Evolutionary conservation across 1,140 invertebrate genomes (phyloP).

Genomic region (Achatina immaculata): DNA sequence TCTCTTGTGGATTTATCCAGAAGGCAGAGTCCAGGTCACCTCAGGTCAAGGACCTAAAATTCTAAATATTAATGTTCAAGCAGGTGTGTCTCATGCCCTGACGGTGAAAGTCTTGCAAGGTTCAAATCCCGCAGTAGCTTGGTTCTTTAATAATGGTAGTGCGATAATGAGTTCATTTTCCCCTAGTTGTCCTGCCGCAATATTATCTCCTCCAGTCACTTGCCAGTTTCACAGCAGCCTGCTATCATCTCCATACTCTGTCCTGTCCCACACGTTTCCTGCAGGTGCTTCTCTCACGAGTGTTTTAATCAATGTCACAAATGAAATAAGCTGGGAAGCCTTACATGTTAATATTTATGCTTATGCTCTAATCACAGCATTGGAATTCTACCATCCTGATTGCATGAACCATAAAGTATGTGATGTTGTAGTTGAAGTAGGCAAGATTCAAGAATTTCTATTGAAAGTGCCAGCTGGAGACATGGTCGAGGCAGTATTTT

Average conservation of each 20-base stretch:
- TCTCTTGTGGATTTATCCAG: slow-evolving; percentile 46
- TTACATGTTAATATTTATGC: slow-evolving; percentile 29
- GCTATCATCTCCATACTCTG: slow-evolving; percentile 44
- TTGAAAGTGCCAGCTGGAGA: slow-evolving; percentile 16
- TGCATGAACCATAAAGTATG: slow-evolving; percentile 13
- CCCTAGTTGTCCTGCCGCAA: slow-evolving; percentile 33
- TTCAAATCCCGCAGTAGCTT: slow-evolving; percentile 36
- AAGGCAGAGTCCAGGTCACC: not conserved
- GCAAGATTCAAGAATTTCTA: not conserved
- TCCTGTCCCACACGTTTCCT: slow-evolving; percentile 30
- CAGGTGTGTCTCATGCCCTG: slow-evolving; percentile 28
- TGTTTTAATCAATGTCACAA: slow-evolving; percentile 7
- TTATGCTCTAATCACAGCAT: slow-evolving; percentile 30
- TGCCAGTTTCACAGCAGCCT: slow-evolving; percentile 38
- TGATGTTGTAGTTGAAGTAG: slow-evolving; percentile 1
- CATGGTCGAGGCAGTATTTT: not conserved
- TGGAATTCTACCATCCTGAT: slow-evolving; percentile 33
- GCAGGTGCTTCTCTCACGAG: not conserved
- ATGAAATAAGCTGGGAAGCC: slow-evolving; percentile 21
- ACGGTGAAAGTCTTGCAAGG: slow-evolving; percentile 42
- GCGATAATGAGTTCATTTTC: slow-evolving; percentile 12
- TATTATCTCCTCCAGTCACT: not conserved
- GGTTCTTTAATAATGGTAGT: slow-evolving; percentile 35
- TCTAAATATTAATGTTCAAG: slow-evolving; percentile 38
- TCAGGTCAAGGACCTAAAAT: not conserved